Evolutionary conservation across 2,888 invertebrate species (phyloP).

Genomic region (Diaperis boleti): DNA sequence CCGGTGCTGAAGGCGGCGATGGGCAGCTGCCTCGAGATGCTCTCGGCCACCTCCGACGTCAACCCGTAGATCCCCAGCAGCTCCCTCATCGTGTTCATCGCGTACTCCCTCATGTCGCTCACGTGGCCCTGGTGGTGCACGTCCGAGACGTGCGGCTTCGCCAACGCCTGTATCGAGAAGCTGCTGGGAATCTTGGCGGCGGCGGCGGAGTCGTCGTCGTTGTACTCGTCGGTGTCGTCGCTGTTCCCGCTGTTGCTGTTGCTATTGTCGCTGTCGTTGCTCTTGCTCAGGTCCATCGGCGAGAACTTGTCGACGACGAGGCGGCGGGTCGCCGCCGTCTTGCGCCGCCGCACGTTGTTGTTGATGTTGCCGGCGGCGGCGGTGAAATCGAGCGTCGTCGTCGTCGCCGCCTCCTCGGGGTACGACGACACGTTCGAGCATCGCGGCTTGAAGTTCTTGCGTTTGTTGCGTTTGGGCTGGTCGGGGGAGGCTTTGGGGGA

Average conservation of each 20-base stretch:
- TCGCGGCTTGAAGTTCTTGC: constrained; percentile 84
- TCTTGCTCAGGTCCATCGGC: constrained; percentile 64
- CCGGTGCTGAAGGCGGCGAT: constrained; percentile 78
- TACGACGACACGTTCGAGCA: constrained; percentile 71
- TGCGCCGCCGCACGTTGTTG: constrained; percentile 58
- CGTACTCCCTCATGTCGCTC: constrained; percentile 79
- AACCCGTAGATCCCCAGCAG: constrained; percentile 82
- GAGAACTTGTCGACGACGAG: constrained; percentile 56
- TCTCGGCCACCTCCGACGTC: constrained; percentile 78
- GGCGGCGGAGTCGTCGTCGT: constrained; percentile 57
- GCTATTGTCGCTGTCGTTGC: constrained; percentile 58
- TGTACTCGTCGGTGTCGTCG: constrained; percentile 60
- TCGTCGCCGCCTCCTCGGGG: constrained; percentile 49
- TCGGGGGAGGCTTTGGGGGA: constrained; percentile 66
- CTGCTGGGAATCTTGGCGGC: constrained; percentile 62
- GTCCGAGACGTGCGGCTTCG: constrained; percentile 63
- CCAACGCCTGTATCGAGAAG: constrained; percentile 64
- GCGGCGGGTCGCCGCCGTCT: constrained; percentile 57
- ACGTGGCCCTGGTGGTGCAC: constrained; percentile 55
- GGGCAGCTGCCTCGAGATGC: constrained; percentile 77
- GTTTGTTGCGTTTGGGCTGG: constrained; percentile 77
- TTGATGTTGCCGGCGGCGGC: constrained; percentile 61
- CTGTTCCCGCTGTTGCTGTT: constrained; percentile 63
- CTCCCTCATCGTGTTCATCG: constrained; percentile 84
- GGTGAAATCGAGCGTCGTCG: constrained; percentile 51